Evolutionary conservation across 2,113 vertebrate species (phyloP).

Genomic region (Mus spicilegus): DNA sequence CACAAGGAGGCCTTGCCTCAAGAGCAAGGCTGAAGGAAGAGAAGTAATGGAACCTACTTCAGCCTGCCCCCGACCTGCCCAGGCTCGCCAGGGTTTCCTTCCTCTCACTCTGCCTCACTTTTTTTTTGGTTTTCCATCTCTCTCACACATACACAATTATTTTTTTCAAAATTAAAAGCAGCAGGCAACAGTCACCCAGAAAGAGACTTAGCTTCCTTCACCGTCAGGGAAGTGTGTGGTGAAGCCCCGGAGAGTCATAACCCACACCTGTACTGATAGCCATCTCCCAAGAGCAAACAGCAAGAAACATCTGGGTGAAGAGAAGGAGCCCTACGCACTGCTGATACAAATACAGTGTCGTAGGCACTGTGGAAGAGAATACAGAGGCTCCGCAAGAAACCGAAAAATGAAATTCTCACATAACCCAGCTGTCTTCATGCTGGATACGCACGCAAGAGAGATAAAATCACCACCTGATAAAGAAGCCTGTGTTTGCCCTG

Average conservation of each 20-base stretch:
- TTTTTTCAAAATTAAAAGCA: neutral
- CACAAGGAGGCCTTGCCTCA: neutral
- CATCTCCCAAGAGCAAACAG: neutral
- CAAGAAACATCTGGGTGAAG: neutral
- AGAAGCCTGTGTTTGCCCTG: no score
- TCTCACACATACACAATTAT: neutral
- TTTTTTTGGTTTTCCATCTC: neutral
- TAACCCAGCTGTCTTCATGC: no score
- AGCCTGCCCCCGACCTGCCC: neutral
- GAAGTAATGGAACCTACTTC: no score
- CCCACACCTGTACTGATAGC: neutral
- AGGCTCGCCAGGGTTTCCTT: neutral
- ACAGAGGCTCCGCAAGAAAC: neutral
- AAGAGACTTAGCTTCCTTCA: neutral
- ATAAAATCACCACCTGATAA: neutral
- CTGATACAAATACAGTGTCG: rapidly evolving
- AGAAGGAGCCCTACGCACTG: neutral
- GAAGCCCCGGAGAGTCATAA: neutral
- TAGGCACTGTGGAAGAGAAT: neutral
- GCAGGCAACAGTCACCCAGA: neutral
- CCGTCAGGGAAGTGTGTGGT: neutral
- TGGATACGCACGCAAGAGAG: neutral
- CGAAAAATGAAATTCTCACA: neutral
- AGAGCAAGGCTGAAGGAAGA: neutral
- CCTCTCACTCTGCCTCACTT: neutral